Evolutionary conservation across 2,797 vertebrate genomes (phyloP), one percentile per base, ranked within the genome.

Genomic region (Etheostoma nigrum): DNA sequence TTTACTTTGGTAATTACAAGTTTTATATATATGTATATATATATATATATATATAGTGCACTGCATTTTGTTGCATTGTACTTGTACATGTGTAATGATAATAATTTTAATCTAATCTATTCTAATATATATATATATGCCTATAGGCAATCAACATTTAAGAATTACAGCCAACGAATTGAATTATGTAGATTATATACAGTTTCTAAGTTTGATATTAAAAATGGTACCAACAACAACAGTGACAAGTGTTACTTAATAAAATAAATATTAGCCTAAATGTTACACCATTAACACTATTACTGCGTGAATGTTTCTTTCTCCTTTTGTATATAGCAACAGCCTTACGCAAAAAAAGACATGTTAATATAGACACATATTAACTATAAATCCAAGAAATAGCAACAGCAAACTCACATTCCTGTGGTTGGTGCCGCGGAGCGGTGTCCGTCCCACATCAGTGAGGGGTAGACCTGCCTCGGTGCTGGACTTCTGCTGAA

Each of bases 321-420:
- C 10, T 36, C 13, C 0, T 0, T 4, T 30, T 49, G 9, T 21
- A 1, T 6, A 15, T 23, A 10, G 54, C 1, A 27, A 40, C 4
- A 13, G 10, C 36, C 36, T 40, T 40, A 12, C 1, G 1, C 7
- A 36, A 55, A n/a, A 51, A 27, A n/a, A 27, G 3, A 5, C 15
- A 21, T 1, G 1, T 0, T 19, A n/a, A 49, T 2, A 64, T 40
- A 40, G 36, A 30, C 6, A 30, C 3, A 27, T 27, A 27, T 27
- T 27, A 4, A 3, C 36, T 9, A 4, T 33, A 27, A 33, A 27
- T 13, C 13, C 1, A 52, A 51, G 0, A 49, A 45, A 59, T 0
- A 58, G 1, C 5, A 0, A 5, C 15, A 53, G 7, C 1, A 55
- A 2, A 44, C 89, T 88, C 54, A 87, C 88, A 18, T 72, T 6